These are phyloP conservation scores for Acanthosepion esculentum DNA, from an alignment of 2,888 invertebrate species.

Conservation along the genomic window DNA sequence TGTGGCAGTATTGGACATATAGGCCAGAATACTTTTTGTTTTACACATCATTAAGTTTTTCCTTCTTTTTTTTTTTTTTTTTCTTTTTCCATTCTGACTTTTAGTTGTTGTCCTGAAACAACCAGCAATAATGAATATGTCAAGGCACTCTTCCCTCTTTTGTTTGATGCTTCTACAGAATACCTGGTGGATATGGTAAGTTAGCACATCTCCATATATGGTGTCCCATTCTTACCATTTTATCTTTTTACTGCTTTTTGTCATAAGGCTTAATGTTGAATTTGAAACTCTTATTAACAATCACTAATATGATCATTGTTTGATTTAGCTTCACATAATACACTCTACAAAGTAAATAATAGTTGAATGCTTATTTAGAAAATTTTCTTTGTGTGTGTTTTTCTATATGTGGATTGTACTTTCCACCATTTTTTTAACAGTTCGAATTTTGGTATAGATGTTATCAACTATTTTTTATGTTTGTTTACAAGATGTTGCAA, in stretches of 20 bases:
- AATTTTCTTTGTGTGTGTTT: too few relatives aligned
- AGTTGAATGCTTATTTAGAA: too few relatives aligned
- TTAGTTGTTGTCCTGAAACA: slow-evolving; percentile 79
- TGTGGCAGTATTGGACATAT: not conserved
- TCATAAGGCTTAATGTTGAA: not conserved
- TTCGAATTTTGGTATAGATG: too few relatives aligned
- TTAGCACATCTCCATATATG: not conserved
- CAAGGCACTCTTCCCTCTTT: slow-evolving; percentile 84
- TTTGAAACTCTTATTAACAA: too few relatives aligned
- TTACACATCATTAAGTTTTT: not conserved
- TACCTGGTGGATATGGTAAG: slow-evolving; percentile 80
- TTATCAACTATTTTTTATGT: too few relatives aligned
- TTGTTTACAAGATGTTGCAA: too few relatives aligned
- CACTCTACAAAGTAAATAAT: too few relatives aligned
- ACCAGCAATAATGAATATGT: slow-evolving; percentile 78
- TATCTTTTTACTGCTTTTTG: not conserved
- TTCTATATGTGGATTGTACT: too few relatives aligned
- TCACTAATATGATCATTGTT: too few relatives aligned
- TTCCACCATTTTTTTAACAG: too few relatives aligned
- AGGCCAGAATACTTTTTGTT: not conserved
- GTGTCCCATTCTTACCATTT: not conserved
- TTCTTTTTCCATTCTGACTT: slow-evolving; percentile 57
- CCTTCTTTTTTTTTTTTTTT: not conserved
- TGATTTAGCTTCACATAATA: too few relatives aligned
- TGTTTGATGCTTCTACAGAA: slow-evolving; percentile 85